Evolutionary conservation across 1,140 invertebrate species (phyloP).

Genomic region (Pseudobourletiella spinata): DNA sequence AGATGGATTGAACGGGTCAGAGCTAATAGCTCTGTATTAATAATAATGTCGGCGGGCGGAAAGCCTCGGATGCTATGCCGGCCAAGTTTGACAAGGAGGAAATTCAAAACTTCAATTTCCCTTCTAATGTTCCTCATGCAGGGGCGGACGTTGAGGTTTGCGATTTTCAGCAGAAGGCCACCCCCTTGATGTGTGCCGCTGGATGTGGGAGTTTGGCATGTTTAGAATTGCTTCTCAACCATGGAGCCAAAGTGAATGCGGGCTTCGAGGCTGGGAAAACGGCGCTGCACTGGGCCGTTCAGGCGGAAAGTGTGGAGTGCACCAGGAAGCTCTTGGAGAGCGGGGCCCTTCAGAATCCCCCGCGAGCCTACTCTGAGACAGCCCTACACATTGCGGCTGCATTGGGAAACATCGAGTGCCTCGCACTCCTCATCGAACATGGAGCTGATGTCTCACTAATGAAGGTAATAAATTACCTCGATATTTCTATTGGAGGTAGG

Average conservation of each 20-base stretch:
- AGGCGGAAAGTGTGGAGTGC: constrained; percentile 29
- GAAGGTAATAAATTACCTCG: constrained; percentile 9
- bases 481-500: background rate
- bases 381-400: constrained; percentile 62
- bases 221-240: constrained; percentile 19
- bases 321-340: constrained; percentile 26
- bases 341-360: constrained; percentile 34
- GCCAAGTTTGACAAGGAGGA: no score
- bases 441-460: constrained; percentile 59
- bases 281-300: constrained; percentile 24
- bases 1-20: no score
- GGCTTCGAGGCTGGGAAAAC: constrained; percentile 29
- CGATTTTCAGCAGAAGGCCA: constrained; percentile 56
- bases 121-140: background rate
- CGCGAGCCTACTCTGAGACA: constrained; percentile 50
- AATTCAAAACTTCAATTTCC: no score
- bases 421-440: constrained; percentile 56
- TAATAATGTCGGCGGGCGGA: no score
- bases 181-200: constrained; percentile 47
- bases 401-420: constrained; percentile 53
- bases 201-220: constrained; percentile 5
- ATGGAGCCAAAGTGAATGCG: constrained; percentile 31
- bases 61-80: no score
- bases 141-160: constrained; percentile 56
- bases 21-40: no score